Conservation (phyloP, 2,113 vertebrate species). For the Plestiodon gilberti region DNA sequence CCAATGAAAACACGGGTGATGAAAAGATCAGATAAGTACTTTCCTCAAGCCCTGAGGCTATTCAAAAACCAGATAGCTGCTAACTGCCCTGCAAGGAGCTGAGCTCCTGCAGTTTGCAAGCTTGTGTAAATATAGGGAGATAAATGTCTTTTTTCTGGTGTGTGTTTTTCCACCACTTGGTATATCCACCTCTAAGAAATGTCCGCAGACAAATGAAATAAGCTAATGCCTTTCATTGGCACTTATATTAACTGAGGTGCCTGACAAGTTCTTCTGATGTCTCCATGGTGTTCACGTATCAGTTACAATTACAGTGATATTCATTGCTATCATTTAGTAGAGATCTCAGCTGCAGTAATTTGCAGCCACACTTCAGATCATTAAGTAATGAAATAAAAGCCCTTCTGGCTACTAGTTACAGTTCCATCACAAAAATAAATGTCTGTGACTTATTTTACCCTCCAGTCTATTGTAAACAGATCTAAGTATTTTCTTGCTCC, state of each 20-base stretch:
- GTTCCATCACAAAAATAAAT: not conserved
- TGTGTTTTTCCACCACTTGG: not conserved
- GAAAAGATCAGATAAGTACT: no score
- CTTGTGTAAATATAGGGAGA: no score
- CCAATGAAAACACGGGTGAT: no score
- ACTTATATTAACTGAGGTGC: not conserved
- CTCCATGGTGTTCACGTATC: not conserved
- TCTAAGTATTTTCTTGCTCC: not conserved
- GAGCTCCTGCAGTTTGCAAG: no score
- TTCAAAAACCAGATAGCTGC: no score
- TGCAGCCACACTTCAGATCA: slow-evolving; percentile 1
- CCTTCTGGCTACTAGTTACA: not conserved
- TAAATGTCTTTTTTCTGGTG: no score
- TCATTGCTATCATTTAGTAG: not conserved
- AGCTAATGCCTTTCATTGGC: not conserved
- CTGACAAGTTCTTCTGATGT: not conserved
- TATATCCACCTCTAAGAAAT: not conserved
- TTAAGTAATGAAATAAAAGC: slow-evolving; percentile 9
- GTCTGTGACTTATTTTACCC: not conserved
- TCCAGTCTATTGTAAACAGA: not conserved
- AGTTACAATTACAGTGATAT: not conserved
- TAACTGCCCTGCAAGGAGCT: no score
- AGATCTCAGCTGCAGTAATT: not conserved
- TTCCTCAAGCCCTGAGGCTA: no score
- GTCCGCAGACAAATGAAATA: not conserved